Base-by-base conservation (phyloP, 1,140 invertebrate genomes). In the Leptinotarsa defecta region DNA sequence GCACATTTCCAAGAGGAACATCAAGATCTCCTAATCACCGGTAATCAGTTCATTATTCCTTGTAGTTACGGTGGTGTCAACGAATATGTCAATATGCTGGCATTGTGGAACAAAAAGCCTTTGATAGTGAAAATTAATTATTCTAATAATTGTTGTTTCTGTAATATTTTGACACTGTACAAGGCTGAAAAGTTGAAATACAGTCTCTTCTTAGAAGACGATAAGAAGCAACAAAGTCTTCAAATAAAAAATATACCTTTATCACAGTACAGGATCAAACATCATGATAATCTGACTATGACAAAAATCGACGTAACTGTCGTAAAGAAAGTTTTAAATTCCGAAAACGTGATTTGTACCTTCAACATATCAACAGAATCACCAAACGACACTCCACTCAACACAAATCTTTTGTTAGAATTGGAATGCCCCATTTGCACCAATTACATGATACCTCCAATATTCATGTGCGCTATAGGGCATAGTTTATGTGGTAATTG, bases 361-460 rank as follows among this genome's bases (percentile, higher is more conserved):
- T 57, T 57, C 17, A 43, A 19, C 0, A 57, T 57, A 43, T 43
- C 11, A 11, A 43, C 34, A 11, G 34, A 43, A 43, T 43, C 34
- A 43, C 34, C 8, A 57, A 19, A 57, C 15, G 17, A 57, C n/a
- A 57, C 15, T 19, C 6, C 52, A 3, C 52, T 57, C 52, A 57
- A 68, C 17, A 27, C 8, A 27, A 69, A 77, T 19, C 73, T 80
- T 48, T 68, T 80, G n/a, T 22, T 65, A n/a, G 79, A 78, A 67
- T 49, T 81, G 13, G 76, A 81, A 68, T 81, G 80, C 70, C 80
- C 80, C 4, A 71, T 79, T 48, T 81, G 80, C 62, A 74, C 70
- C 43, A 74, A 79, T 65, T 78, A 78, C 72, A 77, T 81, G 80
- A 20, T 43, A 6, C 74, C 76, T 11, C 80, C 80, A 19, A 81